A percentile compares a stretch with the other conserved stretches of the same genome.
phyloP scores from a whole-genome alignment of 2,888 invertebrate species.

The Diarsia mendica region DNA sequence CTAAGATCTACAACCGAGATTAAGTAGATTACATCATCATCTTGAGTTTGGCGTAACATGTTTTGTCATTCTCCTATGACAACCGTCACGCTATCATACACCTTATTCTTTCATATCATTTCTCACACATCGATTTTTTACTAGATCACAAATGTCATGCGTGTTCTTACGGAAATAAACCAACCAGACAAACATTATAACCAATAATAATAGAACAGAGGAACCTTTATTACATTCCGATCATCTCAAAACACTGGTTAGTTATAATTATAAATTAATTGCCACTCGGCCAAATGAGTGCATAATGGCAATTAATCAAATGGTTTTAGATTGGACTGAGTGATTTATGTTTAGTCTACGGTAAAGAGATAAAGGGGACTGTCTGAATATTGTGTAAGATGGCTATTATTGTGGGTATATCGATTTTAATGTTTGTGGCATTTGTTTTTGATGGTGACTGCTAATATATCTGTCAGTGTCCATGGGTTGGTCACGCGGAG shows the following conservation, averaged over 20 bases:
- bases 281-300: conserved; percentile 31
- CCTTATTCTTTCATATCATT: no score
- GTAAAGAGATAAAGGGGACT: conserved; percentile 12
- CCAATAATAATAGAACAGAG: conserved; percentile 25
- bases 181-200: neutral
- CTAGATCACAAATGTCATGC: no score
- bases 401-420: conserved; percentile 11
- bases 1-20: no score
- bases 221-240: conserved; percentile 18
- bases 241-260: conserved; percentile 24
- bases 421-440: neutral
- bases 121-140: no score
- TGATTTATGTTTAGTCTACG: conserved; percentile 56
- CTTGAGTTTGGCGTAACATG: no score
- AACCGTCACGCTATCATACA: no score
- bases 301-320: conserved; percentile 47
- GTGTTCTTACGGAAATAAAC: no score
- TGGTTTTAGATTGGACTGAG: conserved; percentile 48
- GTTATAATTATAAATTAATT: conserved; percentile 50
- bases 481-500: no score
- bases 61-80: no score
- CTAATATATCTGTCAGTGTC: no score
- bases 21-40: no score
- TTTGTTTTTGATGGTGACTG: no score
- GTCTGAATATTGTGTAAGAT: conserved; percentile 15